These are phyloP conservation scores for Copidosoma aretas DNA, from an alignment of 2,888 invertebrate species.

Conservation along the genomic window DNA sequence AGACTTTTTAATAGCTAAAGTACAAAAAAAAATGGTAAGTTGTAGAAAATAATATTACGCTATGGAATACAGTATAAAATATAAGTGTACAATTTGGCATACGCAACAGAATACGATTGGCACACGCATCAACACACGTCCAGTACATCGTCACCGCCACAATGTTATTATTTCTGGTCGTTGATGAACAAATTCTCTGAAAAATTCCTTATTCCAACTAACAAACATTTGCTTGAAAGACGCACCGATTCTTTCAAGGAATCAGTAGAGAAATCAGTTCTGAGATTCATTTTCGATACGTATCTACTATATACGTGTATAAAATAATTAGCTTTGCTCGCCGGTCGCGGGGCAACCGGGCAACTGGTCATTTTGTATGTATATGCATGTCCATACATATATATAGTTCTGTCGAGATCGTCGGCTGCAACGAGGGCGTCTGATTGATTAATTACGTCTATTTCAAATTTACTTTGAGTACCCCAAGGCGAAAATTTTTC, in stretches of 20 bases:
- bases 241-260: neutral
- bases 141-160: no score
- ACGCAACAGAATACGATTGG: constrained; percentile 35
- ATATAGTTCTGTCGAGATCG: neutral
- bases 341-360: no score
- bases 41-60: constrained; percentile 8
- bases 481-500: constrained; percentile 14
- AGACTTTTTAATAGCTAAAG: constrained; percentile 10
- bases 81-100: constrained; percentile 37
- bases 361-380: no score
- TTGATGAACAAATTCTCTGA: no score
- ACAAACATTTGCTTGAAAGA: neutral
- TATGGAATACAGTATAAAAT: constrained; percentile 26
- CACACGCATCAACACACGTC: constrained; percentile 10
- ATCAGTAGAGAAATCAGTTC: no score
- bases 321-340: no score
- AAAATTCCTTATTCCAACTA: no score
- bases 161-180: no score
- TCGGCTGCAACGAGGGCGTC: constrained; percentile 31
- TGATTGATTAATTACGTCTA: constrained; percentile 16
- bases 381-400: neutral
- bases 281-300: no score
- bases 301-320: no score
- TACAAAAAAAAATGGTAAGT: constrained; percentile 10
- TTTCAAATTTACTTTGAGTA: constrained; percentile 1